Evolutionary conservation across 2,113 vertebrate genomes (phyloP).

Genomic region (Ellobius talpinus): DNA sequence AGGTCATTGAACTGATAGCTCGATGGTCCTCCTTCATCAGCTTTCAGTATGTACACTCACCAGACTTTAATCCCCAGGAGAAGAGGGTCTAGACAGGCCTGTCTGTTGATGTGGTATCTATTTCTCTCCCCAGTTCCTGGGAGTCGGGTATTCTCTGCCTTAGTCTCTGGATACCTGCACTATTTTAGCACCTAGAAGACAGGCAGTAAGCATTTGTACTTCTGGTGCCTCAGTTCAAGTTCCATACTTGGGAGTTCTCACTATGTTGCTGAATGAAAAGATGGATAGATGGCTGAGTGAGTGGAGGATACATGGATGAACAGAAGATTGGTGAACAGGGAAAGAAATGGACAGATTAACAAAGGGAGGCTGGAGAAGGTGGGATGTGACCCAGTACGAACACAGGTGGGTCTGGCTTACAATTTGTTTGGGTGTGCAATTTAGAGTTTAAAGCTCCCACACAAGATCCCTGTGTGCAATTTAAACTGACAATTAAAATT

Average conservation of each 20-base stretch:
- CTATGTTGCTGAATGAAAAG: background rate
- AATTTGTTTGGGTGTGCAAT: background rate
- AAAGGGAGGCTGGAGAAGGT: background rate
- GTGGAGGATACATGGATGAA: background rate
- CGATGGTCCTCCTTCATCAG: background rate
- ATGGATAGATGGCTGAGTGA: background rate
- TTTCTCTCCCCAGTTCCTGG: background rate
- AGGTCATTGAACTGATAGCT: background rate
- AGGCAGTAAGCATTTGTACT: background rate
- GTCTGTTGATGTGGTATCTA: background rate
- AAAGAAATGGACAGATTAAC: background rate
- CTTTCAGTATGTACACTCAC: background rate
- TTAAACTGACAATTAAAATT: background rate
- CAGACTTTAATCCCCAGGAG: background rate
- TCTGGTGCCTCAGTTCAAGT: background rate
- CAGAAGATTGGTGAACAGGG: background rate
- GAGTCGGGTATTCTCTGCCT: background rate
- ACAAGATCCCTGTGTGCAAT: background rate
- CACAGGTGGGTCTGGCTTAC: background rate
- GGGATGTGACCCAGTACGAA: background rate
- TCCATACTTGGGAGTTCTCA: background rate
- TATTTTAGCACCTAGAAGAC: background rate
- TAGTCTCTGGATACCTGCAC: background rate
- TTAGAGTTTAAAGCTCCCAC: conserved; percentile 5
- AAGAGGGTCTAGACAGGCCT: background rate